A percentile compares a stretch with the other conserved stretches of the same genome.
These are phyloP conservation scores for Antigone vipio DNA, from an alignment of 2,113 vertebrate species.

Conservation along the genomic window DNA sequence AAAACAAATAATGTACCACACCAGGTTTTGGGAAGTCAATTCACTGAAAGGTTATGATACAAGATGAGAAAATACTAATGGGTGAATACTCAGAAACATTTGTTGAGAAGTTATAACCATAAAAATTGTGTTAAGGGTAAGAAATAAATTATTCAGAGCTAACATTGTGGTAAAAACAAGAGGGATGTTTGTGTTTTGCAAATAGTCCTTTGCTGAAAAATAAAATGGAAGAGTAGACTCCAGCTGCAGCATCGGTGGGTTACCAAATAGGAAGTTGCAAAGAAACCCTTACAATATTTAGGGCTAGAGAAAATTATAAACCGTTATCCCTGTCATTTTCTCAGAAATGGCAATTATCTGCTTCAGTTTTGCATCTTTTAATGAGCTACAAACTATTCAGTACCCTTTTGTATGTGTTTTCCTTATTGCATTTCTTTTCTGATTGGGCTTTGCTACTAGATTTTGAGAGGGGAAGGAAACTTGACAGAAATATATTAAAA, in stretches of 20 bases:
- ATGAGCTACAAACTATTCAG: constrained; percentile 33
- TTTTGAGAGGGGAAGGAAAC: neutral
- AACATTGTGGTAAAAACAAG: neutral
- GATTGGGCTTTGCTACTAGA: neutral
- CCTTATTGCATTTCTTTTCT: constrained; percentile 18
- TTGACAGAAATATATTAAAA: neutral
- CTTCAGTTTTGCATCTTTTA: constrained; percentile 29
- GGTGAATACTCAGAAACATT: neutral
- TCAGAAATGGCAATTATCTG: constrained; percentile 29
- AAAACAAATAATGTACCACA: neutral
- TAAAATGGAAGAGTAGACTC: neutral
- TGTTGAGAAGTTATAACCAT: neutral
- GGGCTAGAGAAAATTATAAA: constrained; percentile 1
- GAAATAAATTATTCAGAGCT: neutral
- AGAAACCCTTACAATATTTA: neutral
- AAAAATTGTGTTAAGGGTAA: neutral
- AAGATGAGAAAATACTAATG: neutral
- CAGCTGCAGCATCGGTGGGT: neutral
- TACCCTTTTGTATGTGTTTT: neutral
- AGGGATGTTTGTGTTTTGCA: neutral
- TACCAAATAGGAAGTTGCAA: neutral
- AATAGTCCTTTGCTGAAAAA: constrained; percentile 11
- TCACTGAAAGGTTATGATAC: neutral
- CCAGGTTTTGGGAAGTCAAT: neutral
- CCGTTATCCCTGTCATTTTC: constrained; percentile 36